phyloP scores from a whole-genome alignment of 2,797 vertebrate species.

The Fistularia tabacaria region DNA sequence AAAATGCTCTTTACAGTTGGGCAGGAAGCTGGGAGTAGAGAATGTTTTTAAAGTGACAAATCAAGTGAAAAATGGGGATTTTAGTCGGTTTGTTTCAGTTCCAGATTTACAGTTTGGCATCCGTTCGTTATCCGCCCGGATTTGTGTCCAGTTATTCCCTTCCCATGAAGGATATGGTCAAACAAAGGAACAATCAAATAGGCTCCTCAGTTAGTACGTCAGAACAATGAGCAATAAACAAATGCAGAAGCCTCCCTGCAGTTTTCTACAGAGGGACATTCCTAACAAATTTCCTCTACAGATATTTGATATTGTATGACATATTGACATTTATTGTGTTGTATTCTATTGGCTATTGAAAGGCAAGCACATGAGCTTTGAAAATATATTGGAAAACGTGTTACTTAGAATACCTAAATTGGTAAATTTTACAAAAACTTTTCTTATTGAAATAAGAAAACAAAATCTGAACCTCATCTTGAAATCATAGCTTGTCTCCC shows the following conservation, averaged over 20 bases:
- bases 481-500: background rate
- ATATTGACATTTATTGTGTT: too few relatives aligned
- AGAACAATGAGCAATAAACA: constrained; percentile 57
- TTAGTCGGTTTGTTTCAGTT: too few relatives aligned
- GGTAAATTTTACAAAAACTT: background rate
- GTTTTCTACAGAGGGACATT: background rate
- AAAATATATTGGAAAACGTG: too few relatives aligned
- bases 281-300: constrained; percentile 16
- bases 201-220: constrained; percentile 33
- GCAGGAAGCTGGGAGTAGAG: too few relatives aligned
- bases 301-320: constrained; percentile 32
- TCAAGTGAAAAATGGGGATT: too few relatives aligned
- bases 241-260: constrained; percentile 31
- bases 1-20: too few relatives aligned
- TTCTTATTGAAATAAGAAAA: too few relatives aligned
- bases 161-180: constrained; percentile 63
- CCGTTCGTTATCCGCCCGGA: constrained; percentile 24
- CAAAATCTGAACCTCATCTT: too few relatives aligned
- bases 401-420: too few relatives aligned
- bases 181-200: constrained; percentile 69
- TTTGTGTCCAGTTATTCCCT: constrained; percentile 38
- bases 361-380: constrained; percentile 33
- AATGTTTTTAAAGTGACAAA: too few relatives aligned
- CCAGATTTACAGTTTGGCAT: too few relatives aligned
- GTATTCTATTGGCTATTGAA: too few relatives aligned